Evolutionary conservation across 2,797 vertebrate genomes (phyloP).

Genomic region (Crocodylus rhombifer): DNA sequence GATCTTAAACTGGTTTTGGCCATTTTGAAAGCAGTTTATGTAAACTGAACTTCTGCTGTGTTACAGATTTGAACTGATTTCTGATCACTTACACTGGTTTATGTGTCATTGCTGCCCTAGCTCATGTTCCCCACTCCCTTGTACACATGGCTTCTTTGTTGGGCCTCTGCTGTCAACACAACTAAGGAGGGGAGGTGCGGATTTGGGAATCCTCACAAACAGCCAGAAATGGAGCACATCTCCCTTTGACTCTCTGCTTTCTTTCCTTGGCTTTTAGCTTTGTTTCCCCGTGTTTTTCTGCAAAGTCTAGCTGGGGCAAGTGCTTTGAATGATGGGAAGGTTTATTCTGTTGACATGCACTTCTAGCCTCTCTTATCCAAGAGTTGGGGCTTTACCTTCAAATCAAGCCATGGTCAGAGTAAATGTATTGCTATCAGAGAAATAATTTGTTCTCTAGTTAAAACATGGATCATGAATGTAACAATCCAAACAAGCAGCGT

Average conservation of each 20-base stretch:
- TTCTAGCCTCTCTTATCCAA: not conserved
- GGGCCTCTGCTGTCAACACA: not conserved
- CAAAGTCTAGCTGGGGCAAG: not conserved
- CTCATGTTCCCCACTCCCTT: too few relatives aligned
- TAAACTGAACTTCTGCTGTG: too few relatives aligned
- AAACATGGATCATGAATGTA: not conserved
- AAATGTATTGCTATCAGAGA: not conserved
- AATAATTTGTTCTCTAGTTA: not conserved
- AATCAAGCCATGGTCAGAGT: not conserved
- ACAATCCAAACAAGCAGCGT: not conserved
- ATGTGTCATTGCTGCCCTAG: too few relatives aligned
- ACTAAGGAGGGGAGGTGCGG: not conserved
- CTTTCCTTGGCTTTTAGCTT: not conserved
- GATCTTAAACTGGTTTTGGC: too few relatives aligned
- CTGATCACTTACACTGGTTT: too few relatives aligned
- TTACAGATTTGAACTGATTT: too few relatives aligned
- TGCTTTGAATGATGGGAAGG: not conserved
- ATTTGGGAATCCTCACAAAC: accelerated
- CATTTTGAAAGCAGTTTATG: too few relatives aligned
- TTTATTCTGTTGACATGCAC: not conserved
- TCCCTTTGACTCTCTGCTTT: not conserved
- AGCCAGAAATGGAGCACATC: not conserved
- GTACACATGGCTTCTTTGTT: too few relatives aligned
- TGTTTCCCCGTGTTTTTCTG: not conserved
- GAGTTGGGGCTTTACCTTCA: accelerated